These are phyloP conservation scores for Chionomys nivalis DNA, from an alignment of 2,113 vertebrate species.

Conservation along the genomic window DNA sequence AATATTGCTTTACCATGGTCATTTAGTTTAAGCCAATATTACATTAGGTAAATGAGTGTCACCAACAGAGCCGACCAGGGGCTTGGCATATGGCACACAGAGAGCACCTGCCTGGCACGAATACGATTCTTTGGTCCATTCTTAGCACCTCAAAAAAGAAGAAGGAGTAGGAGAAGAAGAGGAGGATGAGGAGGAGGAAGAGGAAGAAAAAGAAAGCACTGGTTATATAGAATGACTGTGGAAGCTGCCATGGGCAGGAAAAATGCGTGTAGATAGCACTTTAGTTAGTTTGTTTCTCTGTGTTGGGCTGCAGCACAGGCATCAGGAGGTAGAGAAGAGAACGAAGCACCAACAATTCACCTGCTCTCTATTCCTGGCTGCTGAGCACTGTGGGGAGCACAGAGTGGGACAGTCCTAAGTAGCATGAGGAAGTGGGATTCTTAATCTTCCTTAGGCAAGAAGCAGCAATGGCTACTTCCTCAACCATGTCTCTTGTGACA, in stretches of 20 bases:
- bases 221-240: neutral
- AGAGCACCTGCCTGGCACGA: neutral
- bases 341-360: neutral
- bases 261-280: neutral
- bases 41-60: neutral
- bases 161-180: too few species aligned
- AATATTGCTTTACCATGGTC: neutral
- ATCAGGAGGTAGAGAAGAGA: neutral
- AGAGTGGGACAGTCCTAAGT: neutral
- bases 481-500: neutral
- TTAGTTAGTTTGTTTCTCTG: neutral
- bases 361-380: neutral
- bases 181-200: neutral
- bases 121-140: neutral
- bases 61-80: neutral
- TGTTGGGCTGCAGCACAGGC: neutral
- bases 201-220: neutral
- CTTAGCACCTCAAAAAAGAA: neutral
- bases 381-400: neutral
- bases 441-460: neutral
- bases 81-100: too few species aligned
- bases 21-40: neutral
- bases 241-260: neutral
- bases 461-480: too few species aligned
- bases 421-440: neutral